A percentile compares a stretch with the other conserved stretches of the same genome.
phyloP scores from a whole-genome alignment of 2,888 invertebrate genomes.

The Barypeithes pellucidus region DNA sequence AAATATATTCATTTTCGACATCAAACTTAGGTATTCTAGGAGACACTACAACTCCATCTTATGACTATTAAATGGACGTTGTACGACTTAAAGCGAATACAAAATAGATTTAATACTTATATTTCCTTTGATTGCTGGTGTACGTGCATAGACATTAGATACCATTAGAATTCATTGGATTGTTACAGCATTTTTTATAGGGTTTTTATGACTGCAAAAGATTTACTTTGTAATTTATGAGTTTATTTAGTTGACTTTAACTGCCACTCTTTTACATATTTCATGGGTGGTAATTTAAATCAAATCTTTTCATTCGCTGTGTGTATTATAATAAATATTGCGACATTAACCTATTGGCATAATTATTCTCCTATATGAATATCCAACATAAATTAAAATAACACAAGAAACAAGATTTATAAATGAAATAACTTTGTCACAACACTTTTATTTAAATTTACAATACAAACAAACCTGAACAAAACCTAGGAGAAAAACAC shows the following conservation, averaged over 20 bases:
- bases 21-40: slow-evolving; percentile 19
- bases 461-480: no score
- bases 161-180: slow-evolving; percentile 32
- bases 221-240: slow-evolving; percentile 24
- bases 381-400: no score
- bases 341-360: no score
- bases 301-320: no score
- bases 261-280: slow-evolving; percentile 5
- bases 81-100: slow-evolving; percentile 10
- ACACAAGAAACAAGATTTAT: no score
- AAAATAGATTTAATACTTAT: slow-evolving; percentile 10
- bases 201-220: slow-evolving; percentile 25
- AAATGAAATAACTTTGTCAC: no score
- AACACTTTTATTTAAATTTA: no score
- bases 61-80: slow-evolving; percentile 30
- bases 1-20: background rate
- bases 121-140: slow-evolving; percentile 21
- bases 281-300: slow-evolving; percentile 3
- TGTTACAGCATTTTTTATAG: slow-evolving; percentile 25
- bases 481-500: no score
- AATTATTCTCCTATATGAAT: no score
- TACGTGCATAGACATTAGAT: slow-evolving; percentile 30
- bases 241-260: slow-evolving; percentile 21
- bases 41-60: slow-evolving; percentile 15
- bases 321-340: no score